Evolutionary conservation across 1,140 invertebrate genomes (phyloP).

Genomic region (Drosophila athabasca): DNA sequence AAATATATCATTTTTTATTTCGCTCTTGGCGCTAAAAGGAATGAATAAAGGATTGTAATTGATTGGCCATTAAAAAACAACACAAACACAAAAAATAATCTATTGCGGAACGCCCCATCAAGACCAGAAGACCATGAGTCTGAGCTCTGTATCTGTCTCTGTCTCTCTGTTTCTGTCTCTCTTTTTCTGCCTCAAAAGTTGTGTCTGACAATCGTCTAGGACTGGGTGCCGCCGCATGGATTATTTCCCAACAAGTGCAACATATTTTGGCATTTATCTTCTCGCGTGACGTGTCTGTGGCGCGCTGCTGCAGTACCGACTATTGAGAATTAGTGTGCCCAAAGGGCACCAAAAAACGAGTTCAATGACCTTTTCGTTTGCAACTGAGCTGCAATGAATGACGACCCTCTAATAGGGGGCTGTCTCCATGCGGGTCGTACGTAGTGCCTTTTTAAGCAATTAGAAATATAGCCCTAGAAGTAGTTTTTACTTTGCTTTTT

Average conservation of each 20-base stretch:
- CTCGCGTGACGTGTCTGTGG: slow-evolving; percentile 34
- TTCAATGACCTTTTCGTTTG: slow-evolving; percentile 26
- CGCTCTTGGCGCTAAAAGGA: too few relatives aligned
- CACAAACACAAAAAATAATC: too few relatives aligned
- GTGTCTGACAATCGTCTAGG: too few relatives aligned
- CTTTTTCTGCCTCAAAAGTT: too few relatives aligned
- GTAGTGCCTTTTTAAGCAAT: slow-evolving; percentile 70
- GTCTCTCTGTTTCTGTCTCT: too few relatives aligned
- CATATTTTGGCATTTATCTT: slow-evolving; percentile 41
- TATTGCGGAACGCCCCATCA: too few relatives aligned
- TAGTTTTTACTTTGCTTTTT: slow-evolving; percentile 1
- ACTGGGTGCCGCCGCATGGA: slow-evolving; percentile 9
- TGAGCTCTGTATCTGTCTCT: too few relatives aligned
- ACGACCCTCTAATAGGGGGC: slow-evolving; percentile 22
- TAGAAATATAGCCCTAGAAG: slow-evolving; percentile 62
- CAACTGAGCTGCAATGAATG: slow-evolving; percentile 40
- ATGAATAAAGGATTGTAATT: too few relatives aligned
- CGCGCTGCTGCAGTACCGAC: slow-evolving; percentile 7
- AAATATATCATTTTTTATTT: too few relatives aligned
- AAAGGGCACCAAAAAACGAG: not conserved
- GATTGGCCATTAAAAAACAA: too few relatives aligned
- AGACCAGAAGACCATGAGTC: too few relatives aligned
- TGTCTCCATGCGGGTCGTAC: slow-evolving; percentile 49
- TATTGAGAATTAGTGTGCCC: slow-evolving; percentile 2
- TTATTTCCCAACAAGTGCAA: slow-evolving; percentile 42